These are phyloP conservation scores for Drosophila punjabiensis DNA, from an alignment of 1,140 invertebrate species.

Conservation along the genomic window DNA sequence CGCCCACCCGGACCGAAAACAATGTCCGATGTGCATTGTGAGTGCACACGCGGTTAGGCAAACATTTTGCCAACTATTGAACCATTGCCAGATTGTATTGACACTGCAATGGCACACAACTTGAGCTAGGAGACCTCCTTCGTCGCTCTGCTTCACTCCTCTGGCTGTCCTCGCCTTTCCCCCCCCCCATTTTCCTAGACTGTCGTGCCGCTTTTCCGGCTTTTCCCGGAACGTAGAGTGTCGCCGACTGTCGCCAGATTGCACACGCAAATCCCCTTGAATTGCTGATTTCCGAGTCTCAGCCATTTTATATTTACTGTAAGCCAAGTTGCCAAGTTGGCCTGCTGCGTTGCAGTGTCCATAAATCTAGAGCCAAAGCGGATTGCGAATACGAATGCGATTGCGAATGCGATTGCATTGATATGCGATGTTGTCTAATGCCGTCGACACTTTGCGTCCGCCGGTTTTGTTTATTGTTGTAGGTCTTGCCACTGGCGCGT, in stretches of 20 bases:
- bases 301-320: conserved; percentile 59
- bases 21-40: conserved; percentile 70
- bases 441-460: conserved; percentile 33
- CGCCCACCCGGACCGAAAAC: conserved; percentile 35
- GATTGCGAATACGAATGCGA: conserved; percentile 57
- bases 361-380: conserved; percentile 77
- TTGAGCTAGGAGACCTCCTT: conserved; percentile 31
- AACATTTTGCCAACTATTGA: conserved; percentile 83
- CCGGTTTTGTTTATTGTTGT: conserved; percentile 61
- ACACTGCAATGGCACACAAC: conserved; percentile 58
- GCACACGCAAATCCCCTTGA: conserved; percentile 74
- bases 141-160: neutral
- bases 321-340: conserved; percentile 46
- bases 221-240: conserved; percentile 23
- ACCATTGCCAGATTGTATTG: conserved; percentile 81
- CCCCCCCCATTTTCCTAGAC: conserved; percentile 1
- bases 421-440: conserved; percentile 71
- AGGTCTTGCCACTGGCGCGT: conserved; percentile 41
- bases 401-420: conserved; percentile 70
- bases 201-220: neutral
- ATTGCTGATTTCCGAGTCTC: conserved; percentile 68
- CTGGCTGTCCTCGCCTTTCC: neutral
- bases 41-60: conserved; percentile 77
- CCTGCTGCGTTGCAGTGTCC: conserved; percentile 59
- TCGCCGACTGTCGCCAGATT: conserved; percentile 65